Evolutionary conservation across 2,888 invertebrate species (phyloP).

Genomic region (Lathronympha strigana): DNA sequence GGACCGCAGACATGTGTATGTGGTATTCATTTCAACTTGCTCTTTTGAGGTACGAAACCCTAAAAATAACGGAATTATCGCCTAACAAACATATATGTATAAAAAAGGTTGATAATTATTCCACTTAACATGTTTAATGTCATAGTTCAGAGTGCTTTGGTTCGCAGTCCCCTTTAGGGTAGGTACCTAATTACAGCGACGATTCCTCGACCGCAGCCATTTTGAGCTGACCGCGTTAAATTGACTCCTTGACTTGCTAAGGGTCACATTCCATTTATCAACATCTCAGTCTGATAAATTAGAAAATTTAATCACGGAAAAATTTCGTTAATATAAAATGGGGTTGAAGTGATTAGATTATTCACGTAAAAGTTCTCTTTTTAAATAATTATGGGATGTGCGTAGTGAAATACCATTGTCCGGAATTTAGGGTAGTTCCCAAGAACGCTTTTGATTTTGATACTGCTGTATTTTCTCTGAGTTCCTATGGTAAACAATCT

Average conservation of each 20-base stretch:
- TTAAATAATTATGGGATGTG: neutral
- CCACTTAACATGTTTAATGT: conserved; percentile 36
- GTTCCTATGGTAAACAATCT: no score
- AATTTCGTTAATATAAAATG: neutral
- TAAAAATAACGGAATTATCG: no score
- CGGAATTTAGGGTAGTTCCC: neutral
- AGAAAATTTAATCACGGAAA: neutral
- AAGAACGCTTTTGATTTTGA: no score
- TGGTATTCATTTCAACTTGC: no score
- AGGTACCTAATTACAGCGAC: conserved; percentile 37
- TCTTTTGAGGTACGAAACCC: no score
- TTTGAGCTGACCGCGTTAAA: conserved; percentile 46
- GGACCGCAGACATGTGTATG: no score
- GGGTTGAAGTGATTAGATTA: neutral
- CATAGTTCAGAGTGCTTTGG: conserved; percentile 29
- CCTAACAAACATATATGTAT: no score
- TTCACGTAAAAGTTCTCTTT: neutral
- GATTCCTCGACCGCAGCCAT: conserved; percentile 43
- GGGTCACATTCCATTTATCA: conserved; percentile 43
- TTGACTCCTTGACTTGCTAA: conserved; percentile 41
- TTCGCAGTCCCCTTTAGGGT: conserved; percentile 32
- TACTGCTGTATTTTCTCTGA: no score
- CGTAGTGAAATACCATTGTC: neutral
- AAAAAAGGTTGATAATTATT: no score
- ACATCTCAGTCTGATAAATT: conserved; percentile 31